phyloP scores from a whole-genome alignment of 1,140 invertebrate species.

The Bombus superbus region DNA sequence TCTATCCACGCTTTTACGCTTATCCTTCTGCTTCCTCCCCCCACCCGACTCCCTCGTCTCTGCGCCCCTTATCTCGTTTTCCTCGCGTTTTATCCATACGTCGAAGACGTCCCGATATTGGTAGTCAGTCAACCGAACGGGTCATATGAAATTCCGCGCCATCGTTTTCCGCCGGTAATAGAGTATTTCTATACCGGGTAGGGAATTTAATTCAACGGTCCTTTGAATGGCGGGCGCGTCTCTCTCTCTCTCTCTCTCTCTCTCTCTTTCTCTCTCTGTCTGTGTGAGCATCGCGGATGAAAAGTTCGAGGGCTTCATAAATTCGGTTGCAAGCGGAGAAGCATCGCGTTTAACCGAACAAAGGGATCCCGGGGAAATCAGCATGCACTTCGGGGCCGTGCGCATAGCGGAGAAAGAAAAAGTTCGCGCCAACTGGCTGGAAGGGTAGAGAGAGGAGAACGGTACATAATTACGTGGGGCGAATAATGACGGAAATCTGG shows the following conservation, averaged over 20 bases:
- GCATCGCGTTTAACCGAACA: slow-evolving; percentile 48
- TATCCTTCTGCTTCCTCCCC: neutral
- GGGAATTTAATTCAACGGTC: slow-evolving; percentile 61
- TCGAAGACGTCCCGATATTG: slow-evolving; percentile 41
- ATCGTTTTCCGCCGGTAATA: slow-evolving; percentile 48
- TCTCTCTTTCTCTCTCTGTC: neutral
- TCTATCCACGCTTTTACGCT: slow-evolving; percentile 34
- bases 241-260: neutral
- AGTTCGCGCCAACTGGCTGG: neutral
- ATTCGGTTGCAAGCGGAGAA: slow-evolving; percentile 49
- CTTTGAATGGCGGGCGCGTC: slow-evolving; percentile 52
- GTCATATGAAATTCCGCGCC: slow-evolving; percentile 51
- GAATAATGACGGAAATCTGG: slow-evolving; percentile 34
- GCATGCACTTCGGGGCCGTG: slow-evolving; percentile 23
- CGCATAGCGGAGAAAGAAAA: neutral
- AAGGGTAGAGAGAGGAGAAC: neutral
- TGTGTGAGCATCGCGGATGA: slow-evolving; percentile 46
- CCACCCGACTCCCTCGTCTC: too few relatives aligned
- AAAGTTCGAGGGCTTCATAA: slow-evolving; percentile 58
- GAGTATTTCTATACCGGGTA: slow-evolving; percentile 48
- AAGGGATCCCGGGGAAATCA: slow-evolving; percentile 48
- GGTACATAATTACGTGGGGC: slow-evolving; percentile 20
- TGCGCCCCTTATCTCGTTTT: slow-evolving; percentile 37
- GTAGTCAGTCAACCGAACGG: slow-evolving; percentile 49
- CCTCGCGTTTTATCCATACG: slow-evolving; percentile 29